Base-by-base conservation (phyloP, 2,113 vertebrate species). In the Neopipo cinnamomea region DNA sequence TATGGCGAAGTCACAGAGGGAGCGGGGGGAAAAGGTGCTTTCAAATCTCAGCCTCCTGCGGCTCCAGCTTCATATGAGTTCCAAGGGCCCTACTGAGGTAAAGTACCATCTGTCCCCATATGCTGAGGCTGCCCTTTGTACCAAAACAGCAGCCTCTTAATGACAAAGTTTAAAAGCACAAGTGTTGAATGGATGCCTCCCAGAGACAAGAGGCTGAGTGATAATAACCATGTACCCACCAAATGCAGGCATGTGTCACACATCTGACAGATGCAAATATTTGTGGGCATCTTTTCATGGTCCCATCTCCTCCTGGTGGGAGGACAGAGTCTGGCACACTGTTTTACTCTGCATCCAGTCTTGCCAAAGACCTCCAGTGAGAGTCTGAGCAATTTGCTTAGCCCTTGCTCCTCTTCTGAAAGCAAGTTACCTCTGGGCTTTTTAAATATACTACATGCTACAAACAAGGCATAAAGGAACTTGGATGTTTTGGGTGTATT, bases 161-260 rank as follows among this genome's bases (percentile, higher is more conserved):
- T 6, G 12, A 55, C 18, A 31, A 89, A 88, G 55, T 79, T 96
- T 91, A 62, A 47, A 95, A 95, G 58, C 41, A 21, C 5, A 13
- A 42, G 21, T 14, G 39, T 15, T 65, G 76, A 82, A 93, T 6
- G 10, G 41, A 62, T 50, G 82, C 21, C 59, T 52, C 47, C 24
- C n/a, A 31, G 33, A 88, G 74, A 80, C 9, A 37, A 70, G 21
- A 77, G 52, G 75, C 20, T 0, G 0, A 0, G 3, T 15, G 23
- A 37, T 18, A 9, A 46, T 1, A 68, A 27, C 22, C 0, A 0
- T 1, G 3, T 76, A 10, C 72, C 35, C 8, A 4, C 10, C 1
- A 14, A 30, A 68, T 1, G 3, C 14, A 65, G 28, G 12, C 8
- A 2, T 28, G 35, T 24, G 14, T 53, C n/a, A 28, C 35, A 5